These are phyloP conservation scores for Castor canadensis DNA, from an alignment of 2,113 vertebrate species.

Conservation along the genomic window DNA sequence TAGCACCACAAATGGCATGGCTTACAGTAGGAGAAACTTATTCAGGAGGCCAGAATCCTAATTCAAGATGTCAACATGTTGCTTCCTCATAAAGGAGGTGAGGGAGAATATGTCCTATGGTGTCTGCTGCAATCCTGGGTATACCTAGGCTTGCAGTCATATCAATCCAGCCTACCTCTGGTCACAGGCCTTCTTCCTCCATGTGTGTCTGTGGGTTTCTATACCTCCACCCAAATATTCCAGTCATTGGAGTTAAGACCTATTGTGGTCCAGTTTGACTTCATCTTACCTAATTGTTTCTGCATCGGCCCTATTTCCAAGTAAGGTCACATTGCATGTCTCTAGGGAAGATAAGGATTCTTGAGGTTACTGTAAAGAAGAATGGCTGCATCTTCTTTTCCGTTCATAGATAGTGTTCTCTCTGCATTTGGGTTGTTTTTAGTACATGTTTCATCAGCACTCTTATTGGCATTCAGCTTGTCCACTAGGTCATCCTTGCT, in stretches of 20 bases:
- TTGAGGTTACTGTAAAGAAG: no score
- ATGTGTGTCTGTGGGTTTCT: not conserved
- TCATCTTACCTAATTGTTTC: not conserved
- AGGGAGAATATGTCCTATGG: not conserved
- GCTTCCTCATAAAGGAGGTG: not conserved
- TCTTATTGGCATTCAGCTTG: not conserved
- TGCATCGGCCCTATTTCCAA: not conserved
- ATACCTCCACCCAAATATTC: no score
- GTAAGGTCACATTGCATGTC: not conserved
- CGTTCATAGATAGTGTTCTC: no score
- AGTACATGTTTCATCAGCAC: not conserved
- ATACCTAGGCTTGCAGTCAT: not conserved
- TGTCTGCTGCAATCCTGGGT: not conserved
- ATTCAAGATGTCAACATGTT: not conserved
- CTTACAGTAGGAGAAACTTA: no score
- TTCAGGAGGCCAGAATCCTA: no score
- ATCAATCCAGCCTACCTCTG: not conserved
- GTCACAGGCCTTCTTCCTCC: not conserved
- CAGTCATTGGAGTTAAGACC: not conserved
- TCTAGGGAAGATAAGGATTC: not conserved
- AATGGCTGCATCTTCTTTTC: not conserved
- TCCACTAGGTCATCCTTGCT: not conserved
- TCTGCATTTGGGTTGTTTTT: not conserved
- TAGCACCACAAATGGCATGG: not conserved
- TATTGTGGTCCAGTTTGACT: no score